These are phyloP conservation scores for Bufotes viridis DNA, from an alignment of 2,797 vertebrate genomes.

Conservation along the genomic window DNA sequence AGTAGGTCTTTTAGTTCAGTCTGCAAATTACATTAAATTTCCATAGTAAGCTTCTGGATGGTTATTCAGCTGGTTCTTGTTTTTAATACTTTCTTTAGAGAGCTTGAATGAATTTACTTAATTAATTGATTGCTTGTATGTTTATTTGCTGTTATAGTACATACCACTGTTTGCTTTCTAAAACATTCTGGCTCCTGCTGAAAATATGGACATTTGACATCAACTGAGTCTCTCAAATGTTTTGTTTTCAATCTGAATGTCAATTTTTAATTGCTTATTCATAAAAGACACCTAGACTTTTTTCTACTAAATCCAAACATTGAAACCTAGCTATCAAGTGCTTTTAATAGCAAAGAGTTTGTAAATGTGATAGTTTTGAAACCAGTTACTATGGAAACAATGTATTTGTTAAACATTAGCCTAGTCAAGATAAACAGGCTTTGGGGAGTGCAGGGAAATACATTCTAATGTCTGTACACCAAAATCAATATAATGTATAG, in stretches of 20 bases:
- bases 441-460: constrained; percentile 13
- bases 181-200: not conserved
- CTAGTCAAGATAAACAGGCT: constrained; percentile 35
- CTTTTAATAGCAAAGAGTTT: constrained; percentile 32
- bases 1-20: too few species aligned
- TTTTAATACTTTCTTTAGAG: not conserved
- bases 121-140: not conserved
- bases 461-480: constrained; percentile 7
- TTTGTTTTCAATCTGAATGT: not conserved
- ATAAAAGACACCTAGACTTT: not conserved
- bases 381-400: constrained; percentile 56
- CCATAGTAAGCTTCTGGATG: too few species aligned
- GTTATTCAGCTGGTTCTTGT: not conserved
- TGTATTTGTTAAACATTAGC: constrained; percentile 7
- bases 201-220: not conserved
- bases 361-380: constrained; percentile 38
- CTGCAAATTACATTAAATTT: not conserved
- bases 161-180: not conserved
- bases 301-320: not conserved
- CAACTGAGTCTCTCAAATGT: not conserved
- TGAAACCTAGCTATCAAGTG: constrained; percentile 10
- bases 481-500: constrained; percentile 43
- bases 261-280: not conserved
- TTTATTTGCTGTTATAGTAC: not conserved
- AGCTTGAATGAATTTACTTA: not conserved